Evolutionary conservation across 2,113 vertebrate species (phyloP), one percentile per base, ranked within the genome.

Genomic region (Hemicordylus capensis): DNA sequence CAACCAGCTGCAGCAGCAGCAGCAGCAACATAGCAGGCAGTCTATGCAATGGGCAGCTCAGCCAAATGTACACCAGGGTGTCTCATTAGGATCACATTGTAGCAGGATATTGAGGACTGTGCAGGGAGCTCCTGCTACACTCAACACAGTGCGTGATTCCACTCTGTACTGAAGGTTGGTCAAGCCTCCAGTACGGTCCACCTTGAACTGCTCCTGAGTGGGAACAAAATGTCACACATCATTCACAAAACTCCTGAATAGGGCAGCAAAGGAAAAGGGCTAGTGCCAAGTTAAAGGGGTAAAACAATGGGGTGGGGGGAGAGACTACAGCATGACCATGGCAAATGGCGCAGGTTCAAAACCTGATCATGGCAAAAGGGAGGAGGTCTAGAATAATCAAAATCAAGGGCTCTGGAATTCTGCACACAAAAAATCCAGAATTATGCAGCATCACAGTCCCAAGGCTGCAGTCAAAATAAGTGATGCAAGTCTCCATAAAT

Each of bases 201-300:
- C 97, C 89, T 99, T 99, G 88, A 99, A 99, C 93, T 99, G 99
- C 5, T 99, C 99, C 99, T 99, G 80, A 61, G 34, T 76, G 56
- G 81, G 15, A 77, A 85, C 42, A 85, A 77, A 92, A 58, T 54
- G 81, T 14, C 86, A 24, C 28, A 26, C 11, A 78, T 3, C 0
- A 79, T 12, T 61, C 48, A 15, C 0, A 0, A 14, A 76, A 54
- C 22, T 51, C 72, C 44, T 34, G 14, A 61, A 44, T 8, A 61
- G 11, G 14, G 69, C 19, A 78, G 42, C 24, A 59, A 85, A 48
- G 31, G 48, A 56, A 88, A 42, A 42, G 22, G 28, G 42, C 6
- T 46, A 34, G 9, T 46, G 6, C 31, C 10, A 34, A 14, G 15
- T 59, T n/a, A 88, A 19, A 80, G 4, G 19, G 42, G 10, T 58